Conservation (phyloP, 2,113 vertebrate species). For the Pao palembangensis region DNA sequence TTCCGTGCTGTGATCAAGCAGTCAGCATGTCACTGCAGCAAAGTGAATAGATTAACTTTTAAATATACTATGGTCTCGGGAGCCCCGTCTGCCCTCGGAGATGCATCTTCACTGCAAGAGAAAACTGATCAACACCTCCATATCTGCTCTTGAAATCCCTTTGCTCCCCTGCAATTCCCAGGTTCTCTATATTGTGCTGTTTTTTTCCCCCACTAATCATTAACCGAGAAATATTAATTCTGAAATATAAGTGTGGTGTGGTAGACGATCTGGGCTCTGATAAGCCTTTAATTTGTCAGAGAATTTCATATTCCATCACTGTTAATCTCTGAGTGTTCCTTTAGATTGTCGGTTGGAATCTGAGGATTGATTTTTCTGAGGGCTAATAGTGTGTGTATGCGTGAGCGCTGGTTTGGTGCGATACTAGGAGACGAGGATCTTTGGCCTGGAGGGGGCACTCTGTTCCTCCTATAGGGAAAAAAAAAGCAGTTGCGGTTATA, state of each 20-base stretch:
- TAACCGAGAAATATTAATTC: slow-evolving; percentile 42
- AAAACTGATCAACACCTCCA: slow-evolving; percentile 65
- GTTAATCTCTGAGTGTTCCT: slow-evolving; percentile 47
- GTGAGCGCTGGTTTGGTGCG: slow-evolving; percentile 2
- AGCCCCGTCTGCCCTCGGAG: slow-evolving; percentile 62
- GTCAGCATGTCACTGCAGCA: slow-evolving; percentile 72
- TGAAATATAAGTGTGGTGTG: slow-evolving; percentile 10
- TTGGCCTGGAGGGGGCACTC: slow-evolving; percentile 54
- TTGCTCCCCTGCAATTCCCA: slow-evolving; percentile 33
- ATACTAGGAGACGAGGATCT: slow-evolving; percentile 40
- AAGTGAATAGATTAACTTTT: slow-evolving; percentile 81
- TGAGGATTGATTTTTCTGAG: slow-evolving; percentile 40
- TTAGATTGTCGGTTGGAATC: slow-evolving; percentile 53
- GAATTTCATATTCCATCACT: slow-evolving; percentile 44
- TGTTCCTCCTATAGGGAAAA: slow-evolving; percentile 29
- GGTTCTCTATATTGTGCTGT: slow-evolving; percentile 43
- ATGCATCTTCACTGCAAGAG: slow-evolving; percentile 49
- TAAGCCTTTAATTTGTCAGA: slow-evolving; percentile 50
- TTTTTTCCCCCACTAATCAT: slow-evolving; percentile 19
- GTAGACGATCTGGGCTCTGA: slow-evolving; percentile 29
- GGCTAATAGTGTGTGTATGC: background rate
- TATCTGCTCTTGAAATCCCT: slow-evolving; percentile 42
- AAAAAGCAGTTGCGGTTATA: slow-evolving; percentile 23
- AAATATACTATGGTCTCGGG: slow-evolving; percentile 69
- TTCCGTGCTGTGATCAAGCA: slow-evolving; percentile 73